phyloP scores from a whole-genome alignment of 2,797 vertebrate species.

The Podarcis siculus region DNA sequence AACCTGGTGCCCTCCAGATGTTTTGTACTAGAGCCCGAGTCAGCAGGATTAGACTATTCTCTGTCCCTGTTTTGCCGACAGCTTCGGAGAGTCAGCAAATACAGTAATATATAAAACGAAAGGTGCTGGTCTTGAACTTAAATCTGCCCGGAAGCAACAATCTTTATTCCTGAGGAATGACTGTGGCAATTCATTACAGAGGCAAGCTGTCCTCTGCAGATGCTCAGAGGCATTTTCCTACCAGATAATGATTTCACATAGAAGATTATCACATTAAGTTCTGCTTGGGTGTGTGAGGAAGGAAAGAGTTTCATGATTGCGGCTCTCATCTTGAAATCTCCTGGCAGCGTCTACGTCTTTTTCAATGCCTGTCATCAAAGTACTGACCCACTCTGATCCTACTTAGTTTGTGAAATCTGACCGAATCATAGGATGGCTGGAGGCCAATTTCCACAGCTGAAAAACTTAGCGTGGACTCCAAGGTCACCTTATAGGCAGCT shows the following conservation, averaged over 20 bases:
- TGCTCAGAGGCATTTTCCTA: constrained; percentile 2
- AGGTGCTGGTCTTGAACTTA: not conserved
- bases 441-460: constrained; percentile 39
- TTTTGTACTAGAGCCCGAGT: not conserved
- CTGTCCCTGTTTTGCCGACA: not conserved
- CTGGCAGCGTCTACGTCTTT: not conserved
- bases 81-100: not conserved
- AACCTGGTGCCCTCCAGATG: too few relatives aligned
- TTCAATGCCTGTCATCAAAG: not conserved
- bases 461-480: constrained; percentile 13
- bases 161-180: not conserved
- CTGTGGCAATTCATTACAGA: not conserved
- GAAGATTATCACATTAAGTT: not conserved
- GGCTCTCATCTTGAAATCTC: not conserved
- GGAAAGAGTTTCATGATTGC: not conserved
- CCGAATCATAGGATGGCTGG: constrained; percentile 30
- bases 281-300: not conserved
- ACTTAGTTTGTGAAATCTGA: constrained; percentile 14
- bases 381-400: constrained; percentile 8
- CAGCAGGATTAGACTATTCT: too few relatives aligned
- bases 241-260: not conserved
- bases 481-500: constrained; percentile 42
- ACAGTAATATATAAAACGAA: not conserved
- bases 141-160: not conserved
- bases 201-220: constrained; percentile 1